Conservation (phyloP, 2,797 vertebrate genomes). For the Ctenopoma kingsleyae region DNA sequence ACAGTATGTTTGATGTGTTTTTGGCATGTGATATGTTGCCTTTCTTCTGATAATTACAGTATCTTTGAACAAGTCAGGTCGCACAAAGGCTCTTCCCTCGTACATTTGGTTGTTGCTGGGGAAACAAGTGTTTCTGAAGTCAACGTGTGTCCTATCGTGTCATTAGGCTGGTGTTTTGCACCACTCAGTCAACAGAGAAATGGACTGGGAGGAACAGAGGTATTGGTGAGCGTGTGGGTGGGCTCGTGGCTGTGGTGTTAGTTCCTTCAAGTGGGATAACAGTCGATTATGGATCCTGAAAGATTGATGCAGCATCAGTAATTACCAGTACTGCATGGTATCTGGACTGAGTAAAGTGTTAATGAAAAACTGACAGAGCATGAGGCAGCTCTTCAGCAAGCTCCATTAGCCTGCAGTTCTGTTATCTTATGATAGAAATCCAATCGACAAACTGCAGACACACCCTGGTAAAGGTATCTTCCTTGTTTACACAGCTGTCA, state of each 20-base stretch:
- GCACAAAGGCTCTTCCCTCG: constrained; percentile 4
- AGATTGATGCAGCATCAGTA: constrained; percentile 73
- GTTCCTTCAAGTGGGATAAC: constrained; percentile 59
- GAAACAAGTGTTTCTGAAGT: constrained; percentile 71
- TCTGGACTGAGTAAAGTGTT: constrained; percentile 66
- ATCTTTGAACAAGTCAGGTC: constrained; percentile 22
- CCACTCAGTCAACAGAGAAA: constrained; percentile 61
- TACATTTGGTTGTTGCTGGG: constrained; percentile 79
- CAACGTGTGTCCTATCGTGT: constrained; percentile 40
- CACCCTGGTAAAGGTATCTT: constrained; percentile 43
- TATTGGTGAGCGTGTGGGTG: constrained; percentile 28
- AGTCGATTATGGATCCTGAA: constrained; percentile 65
- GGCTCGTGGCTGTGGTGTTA: constrained; percentile 38
- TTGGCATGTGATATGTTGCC: background rate
- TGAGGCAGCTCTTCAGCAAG: constrained; percentile 60
- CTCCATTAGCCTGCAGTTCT: constrained; percentile 67
- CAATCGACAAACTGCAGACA: constrained; percentile 63
- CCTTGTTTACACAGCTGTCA: constrained; percentile 44
- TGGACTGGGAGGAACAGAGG: constrained; percentile 32
- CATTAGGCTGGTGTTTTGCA: constrained; percentile 71
- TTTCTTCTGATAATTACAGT: constrained; percentile 21
- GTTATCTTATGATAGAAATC: constrained; percentile 65
- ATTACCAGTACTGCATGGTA: constrained; percentile 64
- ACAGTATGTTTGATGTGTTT: constrained; percentile 1
- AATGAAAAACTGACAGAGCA: constrained; percentile 73